Evolutionary conservation across 30 jellyfish, hydroid and myxozoan species (phyloP).

Genomic region (Chironex yamaguchii): DNA sequence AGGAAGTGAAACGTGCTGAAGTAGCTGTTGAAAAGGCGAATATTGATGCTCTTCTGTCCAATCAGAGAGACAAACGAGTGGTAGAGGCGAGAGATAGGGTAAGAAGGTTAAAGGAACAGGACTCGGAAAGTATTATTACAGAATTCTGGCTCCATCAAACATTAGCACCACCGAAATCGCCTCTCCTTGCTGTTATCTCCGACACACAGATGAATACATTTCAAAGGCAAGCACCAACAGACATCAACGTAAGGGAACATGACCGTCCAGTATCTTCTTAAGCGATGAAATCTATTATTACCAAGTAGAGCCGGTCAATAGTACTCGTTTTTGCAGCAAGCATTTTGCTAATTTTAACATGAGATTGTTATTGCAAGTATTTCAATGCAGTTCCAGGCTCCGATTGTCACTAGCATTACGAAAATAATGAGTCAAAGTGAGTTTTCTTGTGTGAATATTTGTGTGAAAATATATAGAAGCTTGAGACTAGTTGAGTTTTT

Average conservation of each 20-base stretch:
- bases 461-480: no score
- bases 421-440: no score
- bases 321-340: no score
- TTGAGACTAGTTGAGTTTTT: no score
- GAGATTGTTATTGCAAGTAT: no score
- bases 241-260: constrained; percentile 38
- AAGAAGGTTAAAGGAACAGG: not conserved
- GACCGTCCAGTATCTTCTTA: no score
- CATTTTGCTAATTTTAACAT: no score
- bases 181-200: constrained; percentile 72
- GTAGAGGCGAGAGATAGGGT: constrained; percentile 51
- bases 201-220: constrained; percentile 45
- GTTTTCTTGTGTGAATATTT: no score
- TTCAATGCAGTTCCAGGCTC: no score
- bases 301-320: no score
- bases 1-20: constrained; percentile 46
- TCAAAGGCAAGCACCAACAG: constrained; percentile 52
- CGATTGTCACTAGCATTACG: no score
- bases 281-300: no score
- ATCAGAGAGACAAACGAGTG: constrained; percentile 2
- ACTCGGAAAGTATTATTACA: not conserved
- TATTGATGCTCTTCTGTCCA: constrained; percentile 20
- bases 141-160: constrained; percentile 6
- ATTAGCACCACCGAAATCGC: constrained; percentile 46
- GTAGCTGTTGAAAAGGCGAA: constrained; percentile 49